These are phyloP conservation scores for Nerophis lumbriciformis DNA, from an alignment of 2,113 vertebrate species.

Conservation along the genomic window DNA sequence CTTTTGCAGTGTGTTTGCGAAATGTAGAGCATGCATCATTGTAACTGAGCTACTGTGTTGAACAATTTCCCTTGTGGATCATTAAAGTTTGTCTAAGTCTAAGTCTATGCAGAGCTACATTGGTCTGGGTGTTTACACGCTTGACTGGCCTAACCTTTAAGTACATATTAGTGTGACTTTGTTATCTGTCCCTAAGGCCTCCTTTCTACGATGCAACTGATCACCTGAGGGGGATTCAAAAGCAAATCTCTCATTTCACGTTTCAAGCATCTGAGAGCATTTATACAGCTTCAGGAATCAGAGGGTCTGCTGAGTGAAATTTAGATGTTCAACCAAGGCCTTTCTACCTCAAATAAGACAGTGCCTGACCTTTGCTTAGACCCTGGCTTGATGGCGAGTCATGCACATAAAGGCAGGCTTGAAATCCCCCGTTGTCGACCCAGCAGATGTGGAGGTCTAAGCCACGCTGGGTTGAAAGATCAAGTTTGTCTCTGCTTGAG, in stretches of 20 bases:
- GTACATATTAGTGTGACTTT: too few species aligned
- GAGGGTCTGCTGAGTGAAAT: conserved; percentile 45
- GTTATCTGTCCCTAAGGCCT: conserved; percentile 26
- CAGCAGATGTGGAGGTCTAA: conserved; percentile 14
- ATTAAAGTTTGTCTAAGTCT: too few species aligned
- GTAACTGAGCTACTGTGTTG: too few species aligned
- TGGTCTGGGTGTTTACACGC: too few species aligned
- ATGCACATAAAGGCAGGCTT: conserved; percentile 24
- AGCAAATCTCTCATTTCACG: conserved; percentile 25
- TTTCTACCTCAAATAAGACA: conserved; percentile 32
- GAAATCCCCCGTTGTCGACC: conserved; percentile 10
- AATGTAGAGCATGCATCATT: too few species aligned
- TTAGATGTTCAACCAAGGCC: conserved; percentile 49
- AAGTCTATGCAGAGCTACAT: too few species aligned
- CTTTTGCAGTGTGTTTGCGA: too few species aligned
- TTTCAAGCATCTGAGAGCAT: conserved; percentile 53
- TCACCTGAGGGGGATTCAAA: conserved; percentile 11
- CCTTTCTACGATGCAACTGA: conserved; percentile 22
- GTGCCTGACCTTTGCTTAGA: conserved; percentile 23
- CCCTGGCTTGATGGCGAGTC: conserved; percentile 5
- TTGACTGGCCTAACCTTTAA: too few species aligned
- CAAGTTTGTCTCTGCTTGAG: conserved; percentile 40
- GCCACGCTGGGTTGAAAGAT: conserved; percentile 26
- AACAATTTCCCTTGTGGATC: too few species aligned
- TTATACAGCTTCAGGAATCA: conserved; percentile 40